Evolutionary conservation across 2,888 invertebrate genomes (phyloP), one percentile per base, ranked within the genome.

Genomic region (Troides aeacus): DNA sequence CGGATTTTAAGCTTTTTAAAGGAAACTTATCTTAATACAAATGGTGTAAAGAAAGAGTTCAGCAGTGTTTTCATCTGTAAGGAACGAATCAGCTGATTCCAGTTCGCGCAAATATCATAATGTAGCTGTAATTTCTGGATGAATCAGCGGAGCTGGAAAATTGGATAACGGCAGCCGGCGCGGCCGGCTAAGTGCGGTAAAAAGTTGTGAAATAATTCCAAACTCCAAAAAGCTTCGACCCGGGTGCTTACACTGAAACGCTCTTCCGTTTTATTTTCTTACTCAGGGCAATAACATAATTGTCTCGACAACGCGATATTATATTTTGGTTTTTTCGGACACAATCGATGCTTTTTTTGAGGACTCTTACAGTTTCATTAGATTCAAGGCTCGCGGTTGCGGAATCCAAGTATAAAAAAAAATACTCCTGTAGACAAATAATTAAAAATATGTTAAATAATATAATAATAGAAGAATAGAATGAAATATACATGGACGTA

Each of bases 181-280:
- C 63, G 63, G 66, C 50, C 76, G 76, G 72, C 77, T 76, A 78
- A 73, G 77, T 76, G 76, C 79, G 74, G 71, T 72, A 79, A 79
- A 79, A 85, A 77, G 76, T 81, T 78, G 70, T 63, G 72, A 79
- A 81, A 79, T 78, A 74, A 76, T 77, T 74, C 72, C 66, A 74
- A 76, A 77, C 77, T 77, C 77, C 69, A 72, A 78, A 53, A 84
- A 78, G 79, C 80, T 78, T 76, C 77, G 70, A 71, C 73, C 74
- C 69, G 42, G 56, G 62, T 63, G 67, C 65, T 63, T 59, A 68
- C 70, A 69, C 21, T 62, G 68, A 70, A 72, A 69, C 24, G 62
- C 63, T 71, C 39, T 63, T 50, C 50, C 36, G 61, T 72, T 72
- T 71, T 73, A 67, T 64, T 64, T 71, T 58, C 30, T 58, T 68